phyloP scores from a whole-genome alignment of 2,797 vertebrate genomes.

The Artibeus jamaicensis region DNA sequence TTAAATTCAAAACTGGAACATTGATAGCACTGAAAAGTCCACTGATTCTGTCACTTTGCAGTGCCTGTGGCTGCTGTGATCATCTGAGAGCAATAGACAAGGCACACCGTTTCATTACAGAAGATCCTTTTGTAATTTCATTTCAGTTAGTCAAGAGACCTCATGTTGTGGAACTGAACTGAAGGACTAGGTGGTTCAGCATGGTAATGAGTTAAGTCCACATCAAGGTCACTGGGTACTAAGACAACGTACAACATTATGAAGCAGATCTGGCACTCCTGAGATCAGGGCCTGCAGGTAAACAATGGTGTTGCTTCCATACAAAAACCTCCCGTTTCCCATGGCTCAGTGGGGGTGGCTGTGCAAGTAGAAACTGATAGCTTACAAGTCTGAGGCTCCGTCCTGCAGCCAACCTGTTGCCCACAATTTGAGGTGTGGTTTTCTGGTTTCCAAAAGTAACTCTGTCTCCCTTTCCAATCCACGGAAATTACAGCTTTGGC shows the following conservation, averaged over 20 bases:
- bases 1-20: slow-evolving; percentile 41
- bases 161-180: background rate
- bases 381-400: background rate
- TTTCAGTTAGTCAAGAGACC: background rate
- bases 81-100: background rate
- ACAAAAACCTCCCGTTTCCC: background rate
- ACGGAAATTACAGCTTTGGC: slow-evolving; percentile 63
- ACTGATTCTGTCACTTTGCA: background rate
- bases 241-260: background rate
- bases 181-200: background rate
- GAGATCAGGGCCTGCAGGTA: background rate
- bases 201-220: background rate
- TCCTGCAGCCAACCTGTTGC: background rate
- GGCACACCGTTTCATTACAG: background rate
- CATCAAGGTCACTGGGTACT: background rate
- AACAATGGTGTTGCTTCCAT: background rate
- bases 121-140: background rate
- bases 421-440: background rate
- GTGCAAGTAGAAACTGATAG: background rate
- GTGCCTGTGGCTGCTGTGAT: background rate
- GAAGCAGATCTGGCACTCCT: background rate
- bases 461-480: background rate
- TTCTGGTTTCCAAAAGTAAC: slow-evolving; percentile 56
- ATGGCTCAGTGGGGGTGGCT: background rate
- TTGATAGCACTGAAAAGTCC: background rate